Conservation (phyloP, 2,888 invertebrate species). For the Hypomecis punctinalis region DNA sequence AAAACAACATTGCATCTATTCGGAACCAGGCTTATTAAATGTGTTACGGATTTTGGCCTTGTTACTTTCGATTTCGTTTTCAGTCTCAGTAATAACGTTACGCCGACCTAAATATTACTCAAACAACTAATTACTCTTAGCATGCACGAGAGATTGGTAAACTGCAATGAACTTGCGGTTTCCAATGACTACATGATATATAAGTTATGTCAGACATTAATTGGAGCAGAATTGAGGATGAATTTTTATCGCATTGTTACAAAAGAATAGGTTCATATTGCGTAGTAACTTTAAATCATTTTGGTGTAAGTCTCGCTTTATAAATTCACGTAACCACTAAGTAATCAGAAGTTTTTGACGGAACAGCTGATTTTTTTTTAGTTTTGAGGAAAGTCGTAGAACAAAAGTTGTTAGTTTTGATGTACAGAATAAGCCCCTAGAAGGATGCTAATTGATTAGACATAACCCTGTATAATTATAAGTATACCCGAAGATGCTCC, state of each 20-base stretch:
- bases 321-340: background rate
- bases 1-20: slow-evolving; percentile 5
- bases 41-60: slow-evolving; percentile 39
- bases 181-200: slow-evolving; percentile 11
- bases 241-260: background rate
- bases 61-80: slow-evolving; percentile 61
- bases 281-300: background rate
- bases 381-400: no score
- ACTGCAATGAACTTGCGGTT: slow-evolving; percentile 16
- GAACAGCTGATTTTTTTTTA: no score
- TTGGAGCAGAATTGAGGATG: slow-evolving; percentile 2
- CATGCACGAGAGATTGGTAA: slow-evolving; percentile 11
- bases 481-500: no score
- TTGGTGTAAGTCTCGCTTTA: background rate
- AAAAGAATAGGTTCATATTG: background rate
- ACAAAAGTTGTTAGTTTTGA: no score
- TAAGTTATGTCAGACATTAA: slow-evolving; percentile 7
- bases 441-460: no score
- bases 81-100: slow-evolving; percentile 44
- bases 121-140: slow-evolving; percentile 14
- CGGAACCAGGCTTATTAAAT: slow-evolving; percentile 31
- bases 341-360: background rate
- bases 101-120: slow-evolving; percentile 35
- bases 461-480: no score
- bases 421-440: no score